phyloP scores from a whole-genome alignment of 2,797 vertebrate genomes.

The Hyperoplus lanceolatus region DNA sequence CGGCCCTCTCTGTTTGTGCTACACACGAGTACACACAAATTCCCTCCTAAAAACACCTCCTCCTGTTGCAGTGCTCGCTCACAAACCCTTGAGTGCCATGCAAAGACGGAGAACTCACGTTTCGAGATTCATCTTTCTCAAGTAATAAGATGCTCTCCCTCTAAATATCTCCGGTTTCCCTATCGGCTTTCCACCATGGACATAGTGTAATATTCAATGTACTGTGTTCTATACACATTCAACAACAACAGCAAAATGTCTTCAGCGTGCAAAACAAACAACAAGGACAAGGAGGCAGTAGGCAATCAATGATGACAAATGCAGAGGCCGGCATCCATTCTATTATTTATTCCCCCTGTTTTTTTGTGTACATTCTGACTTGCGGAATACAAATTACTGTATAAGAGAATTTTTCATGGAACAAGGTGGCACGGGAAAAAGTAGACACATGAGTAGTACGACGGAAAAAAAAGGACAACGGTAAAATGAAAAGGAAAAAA shows the following conservation, averaged over 20 bases:
- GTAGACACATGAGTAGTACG: conserved; percentile 18
- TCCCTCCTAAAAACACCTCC: conserved; percentile 28
- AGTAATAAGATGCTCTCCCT: conserved; percentile 55
- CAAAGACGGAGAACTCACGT: conserved; percentile 24
- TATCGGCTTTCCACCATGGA: conserved; percentile 36
- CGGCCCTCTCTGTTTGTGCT: conserved; percentile 17
- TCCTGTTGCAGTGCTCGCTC: conserved; percentile 12
- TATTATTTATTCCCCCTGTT: conserved; percentile 49
- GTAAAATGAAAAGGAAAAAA: conserved; percentile 16
- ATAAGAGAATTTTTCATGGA: conserved; percentile 59
- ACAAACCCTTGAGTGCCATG: conserved; percentile 3
- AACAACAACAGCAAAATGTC: conserved; percentile 33
- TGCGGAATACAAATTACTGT: conserved; percentile 56
- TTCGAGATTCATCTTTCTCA: conserved; percentile 30
- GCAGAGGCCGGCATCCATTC: conserved; percentile 24
- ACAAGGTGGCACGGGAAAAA: conserved; percentile 47
- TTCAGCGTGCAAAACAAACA: conserved; percentile 36
- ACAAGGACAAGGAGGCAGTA: conserved; percentile 33
- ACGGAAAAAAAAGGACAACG: conserved; percentile 32
- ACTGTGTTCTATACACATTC: conserved; percentile 27
- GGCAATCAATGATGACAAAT: conserved; percentile 43
- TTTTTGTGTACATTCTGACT: conserved; percentile 26
- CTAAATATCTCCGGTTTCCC: conserved; percentile 51
- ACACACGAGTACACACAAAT: conserved; percentile 15
- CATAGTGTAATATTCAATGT: conserved; percentile 34